Evolutionary conservation across 2,797 vertebrate species (phyloP), one percentile per base, ranked within the genome.

Genomic region (Ibycter americanus): DNA sequence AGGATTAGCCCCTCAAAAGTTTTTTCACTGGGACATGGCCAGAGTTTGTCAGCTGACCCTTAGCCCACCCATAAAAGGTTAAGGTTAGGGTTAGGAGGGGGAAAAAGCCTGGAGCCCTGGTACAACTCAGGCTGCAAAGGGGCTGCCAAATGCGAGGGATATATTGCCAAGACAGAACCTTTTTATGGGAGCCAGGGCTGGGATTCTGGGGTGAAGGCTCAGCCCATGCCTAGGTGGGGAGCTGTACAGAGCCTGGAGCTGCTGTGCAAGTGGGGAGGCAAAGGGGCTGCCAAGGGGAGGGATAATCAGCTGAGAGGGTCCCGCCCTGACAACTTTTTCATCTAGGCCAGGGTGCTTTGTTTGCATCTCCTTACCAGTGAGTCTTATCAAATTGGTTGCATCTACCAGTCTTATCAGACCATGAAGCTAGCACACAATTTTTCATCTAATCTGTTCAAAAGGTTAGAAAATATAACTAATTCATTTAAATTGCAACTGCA

Each of bases 391-490:
- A 76, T 16, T 76, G 19, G 29, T 51, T 70, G 26, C 55, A 42
- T 44, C 27, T 67, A 79, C 36, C 17, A 54, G 10, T 67, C 27
- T 51, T 47, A 40, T 1, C 31, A 52, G 26, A 76, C 34, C n/a
- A 34, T 19, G 56, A 59, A 86, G 68, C 36, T 38, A 47, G 76
- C n/a, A n/a, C 40, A n/a, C 0, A 0, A 51, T 89, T 84, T 77
- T 58, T 74, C 34, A 1, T 59, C 63, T 78, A 32, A 36, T 81
- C 56, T 77, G 18, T 52, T 96, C 88, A 82, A 27, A 44, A 73
- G 81, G 55, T 83, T 93, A 81, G 80, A 92, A 96, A 96, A 90
- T 36, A 40, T 4, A 86, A 61, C 40, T 67, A 87, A 89, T 76
- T 72, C 70, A 63, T 72, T 84, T 82, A 47, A 87, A 82, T 44